These are phyloP conservation scores for Arctopsyche grandis DNA, from an alignment of 1,140 invertebrate genomes.

Conservation along the genomic window DNA sequence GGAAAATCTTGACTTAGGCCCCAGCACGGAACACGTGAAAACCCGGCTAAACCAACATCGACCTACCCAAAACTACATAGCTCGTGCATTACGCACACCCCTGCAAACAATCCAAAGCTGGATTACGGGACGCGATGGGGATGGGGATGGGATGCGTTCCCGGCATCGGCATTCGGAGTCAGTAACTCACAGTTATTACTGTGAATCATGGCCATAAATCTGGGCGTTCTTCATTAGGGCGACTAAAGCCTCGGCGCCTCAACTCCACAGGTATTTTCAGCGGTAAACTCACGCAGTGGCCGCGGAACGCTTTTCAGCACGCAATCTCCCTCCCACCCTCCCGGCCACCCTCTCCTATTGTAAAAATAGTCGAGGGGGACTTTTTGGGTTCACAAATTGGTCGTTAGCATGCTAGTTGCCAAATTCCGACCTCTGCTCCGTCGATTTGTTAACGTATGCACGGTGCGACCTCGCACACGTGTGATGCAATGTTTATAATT, in stretches of 20 bases:
- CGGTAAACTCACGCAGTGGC: conserved; percentile 11
- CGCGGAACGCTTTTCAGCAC: background rate
- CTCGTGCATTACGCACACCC: too few relatives aligned
- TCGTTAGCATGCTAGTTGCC: background rate
- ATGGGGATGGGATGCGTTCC: too few relatives aligned
- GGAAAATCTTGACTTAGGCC: too few relatives aligned
- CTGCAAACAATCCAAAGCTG: too few relatives aligned
- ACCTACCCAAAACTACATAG: too few relatives aligned
- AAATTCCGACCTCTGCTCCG: background rate
- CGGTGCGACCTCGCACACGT: background rate
- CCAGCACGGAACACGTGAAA: too few relatives aligned
- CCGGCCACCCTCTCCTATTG: background rate
- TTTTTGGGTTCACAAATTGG: background rate
- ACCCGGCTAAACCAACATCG: too few relatives aligned
- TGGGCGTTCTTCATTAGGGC: conserved; percentile 24
- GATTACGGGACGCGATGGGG: too few relatives aligned
- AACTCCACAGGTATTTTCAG: conserved; percentile 26
- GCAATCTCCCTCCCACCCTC: background rate
- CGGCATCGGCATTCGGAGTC: background rate
- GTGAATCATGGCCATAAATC: conserved; percentile 17
- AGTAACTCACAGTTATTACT: conserved; percentile 1
- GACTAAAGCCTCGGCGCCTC: background rate
- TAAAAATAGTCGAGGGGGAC: background rate
- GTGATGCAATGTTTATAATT: background rate
- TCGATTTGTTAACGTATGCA: conserved; percentile 1